phyloP scores from a whole-genome alignment of 2,113 vertebrate genomes.

The Thinocorus orbignyianus region DNA sequence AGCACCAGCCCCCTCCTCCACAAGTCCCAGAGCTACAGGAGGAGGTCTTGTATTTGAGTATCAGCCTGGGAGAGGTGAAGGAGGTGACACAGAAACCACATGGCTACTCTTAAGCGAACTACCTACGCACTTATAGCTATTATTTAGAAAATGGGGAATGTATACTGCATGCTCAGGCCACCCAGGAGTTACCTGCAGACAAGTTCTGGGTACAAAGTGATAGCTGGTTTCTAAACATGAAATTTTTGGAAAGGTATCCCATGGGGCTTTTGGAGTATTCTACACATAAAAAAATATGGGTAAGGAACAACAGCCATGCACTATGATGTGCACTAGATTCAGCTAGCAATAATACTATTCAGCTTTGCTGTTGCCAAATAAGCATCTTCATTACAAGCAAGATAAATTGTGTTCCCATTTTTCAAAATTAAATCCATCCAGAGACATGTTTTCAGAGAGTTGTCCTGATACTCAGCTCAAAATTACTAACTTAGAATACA shows the following conservation, averaged over 20 bases:
- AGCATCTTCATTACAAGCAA: not conserved
- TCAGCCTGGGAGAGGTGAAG: not conserved
- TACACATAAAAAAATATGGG: not conserved
- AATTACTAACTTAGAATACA: not conserved
- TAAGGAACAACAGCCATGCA: not conserved
- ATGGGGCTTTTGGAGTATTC: not conserved
- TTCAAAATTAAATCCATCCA: not conserved
- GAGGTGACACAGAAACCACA: not conserved
- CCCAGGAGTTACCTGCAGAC: not conserved
- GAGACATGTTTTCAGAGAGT: not conserved
- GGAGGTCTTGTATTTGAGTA: not conserved
- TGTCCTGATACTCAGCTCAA: not conserved
- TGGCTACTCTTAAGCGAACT: not conserved
- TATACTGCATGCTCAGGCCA: not conserved
- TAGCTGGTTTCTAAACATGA: not conserved
- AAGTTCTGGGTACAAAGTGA: not conserved
- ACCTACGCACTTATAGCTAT: not conserved
- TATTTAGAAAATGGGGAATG: not conserved
- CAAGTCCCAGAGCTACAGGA: not conserved
- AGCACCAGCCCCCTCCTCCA: not conserved
- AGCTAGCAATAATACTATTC: not conserved
- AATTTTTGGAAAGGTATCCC: not conserved
- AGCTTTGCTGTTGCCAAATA: not conserved
- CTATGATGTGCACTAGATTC: not conserved
- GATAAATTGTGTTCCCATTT: not conserved